Base-by-base conservation (phyloP, 92 coral and sea anemone species). In the Muricea muricata region DNA sequence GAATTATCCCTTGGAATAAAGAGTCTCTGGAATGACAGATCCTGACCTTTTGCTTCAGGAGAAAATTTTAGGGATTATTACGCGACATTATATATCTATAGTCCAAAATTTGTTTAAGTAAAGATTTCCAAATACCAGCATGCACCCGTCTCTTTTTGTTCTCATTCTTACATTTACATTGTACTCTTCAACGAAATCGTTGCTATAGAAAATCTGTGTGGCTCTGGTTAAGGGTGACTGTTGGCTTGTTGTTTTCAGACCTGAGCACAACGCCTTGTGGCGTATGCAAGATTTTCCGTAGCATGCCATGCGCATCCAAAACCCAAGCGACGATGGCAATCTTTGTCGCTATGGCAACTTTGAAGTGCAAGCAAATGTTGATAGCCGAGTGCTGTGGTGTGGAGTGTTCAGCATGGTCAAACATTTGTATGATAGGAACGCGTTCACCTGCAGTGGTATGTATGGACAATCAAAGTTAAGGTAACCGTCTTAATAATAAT, bases 331-430 rank as follows among this genome's bases (percentile, higher is more conserved):
- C 56, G 55, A 65, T 86, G 85, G 41, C 89, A 86, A 55, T 86
- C 89, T 24, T 79, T 26, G 30, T 79, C 57, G 65, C 80, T 79
- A 50, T 80, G 85, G 39, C 89, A 86, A 45, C 86, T 86, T 15
- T 48, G 70, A 21, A 57, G 55, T 8, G 89, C 89, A 24, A 86
- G 81, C n/a, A 81, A 47, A 40, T 86, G 79, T 15, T 35, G 67
- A 69, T 52, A 86, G 34, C 35, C 89, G 40, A 86, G 89, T 52
- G 18, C 7, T 60, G 15, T 26, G 72, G 34, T 1, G 60, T 30
- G 12, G 80, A 57, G 37, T 45, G 32, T 63, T 68, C 45, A 35
- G 78, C 65, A 47, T 56, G 70, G 23, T 87, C 85, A 56, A 87
- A 87, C 28, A 32, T 82, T 41, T 87, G 91, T 20, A 87, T 2